Evolutionary conservation across 2,888 invertebrate species (phyloP).

Genomic region (Salticus scenicus): DNA sequence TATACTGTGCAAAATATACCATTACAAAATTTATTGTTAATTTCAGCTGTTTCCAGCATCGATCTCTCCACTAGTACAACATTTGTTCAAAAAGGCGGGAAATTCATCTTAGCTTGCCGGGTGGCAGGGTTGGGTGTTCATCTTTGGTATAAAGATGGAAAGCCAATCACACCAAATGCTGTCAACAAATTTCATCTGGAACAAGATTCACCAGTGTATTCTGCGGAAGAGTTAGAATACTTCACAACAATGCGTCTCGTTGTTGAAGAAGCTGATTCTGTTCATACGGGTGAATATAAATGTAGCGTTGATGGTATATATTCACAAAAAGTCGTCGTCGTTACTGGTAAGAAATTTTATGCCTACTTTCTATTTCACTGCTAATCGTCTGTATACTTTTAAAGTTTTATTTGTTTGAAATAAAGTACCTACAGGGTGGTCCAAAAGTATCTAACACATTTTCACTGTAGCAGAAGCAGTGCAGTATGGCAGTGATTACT

Average conservation of each 20-base stretch:
- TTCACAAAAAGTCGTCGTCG: constrained; percentile 61
- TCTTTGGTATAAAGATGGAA: constrained; percentile 70
- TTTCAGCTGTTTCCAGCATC: constrained; percentile 52
- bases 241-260: constrained; percentile 57
- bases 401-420: no score
- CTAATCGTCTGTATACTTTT: no score
- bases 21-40: not conserved
- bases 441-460: no score
- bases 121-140: constrained; percentile 58
- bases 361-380: no score
- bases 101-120: constrained; percentile 58
- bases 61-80: constrained; percentile 48
- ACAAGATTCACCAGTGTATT: constrained; percentile 39
- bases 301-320: constrained; percentile 62
- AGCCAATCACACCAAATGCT: constrained; percentile 53
- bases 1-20: no score
- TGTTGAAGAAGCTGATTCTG: constrained; percentile 59
- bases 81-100: constrained; percentile 62
- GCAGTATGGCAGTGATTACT: no score
- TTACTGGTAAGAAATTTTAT: constrained; percentile 70
- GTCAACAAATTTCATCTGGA: constrained; percentile 67
- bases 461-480: no score
- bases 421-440: no score
- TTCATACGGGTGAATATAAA: constrained; percentile 70
- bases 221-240: constrained; percentile 33